Percentiles rank a stretch among this genome's conserved stretches.
Evolutionary conservation across 2,888 invertebrate species (phyloP).

Genomic region (Unio delphinus): DNA sequence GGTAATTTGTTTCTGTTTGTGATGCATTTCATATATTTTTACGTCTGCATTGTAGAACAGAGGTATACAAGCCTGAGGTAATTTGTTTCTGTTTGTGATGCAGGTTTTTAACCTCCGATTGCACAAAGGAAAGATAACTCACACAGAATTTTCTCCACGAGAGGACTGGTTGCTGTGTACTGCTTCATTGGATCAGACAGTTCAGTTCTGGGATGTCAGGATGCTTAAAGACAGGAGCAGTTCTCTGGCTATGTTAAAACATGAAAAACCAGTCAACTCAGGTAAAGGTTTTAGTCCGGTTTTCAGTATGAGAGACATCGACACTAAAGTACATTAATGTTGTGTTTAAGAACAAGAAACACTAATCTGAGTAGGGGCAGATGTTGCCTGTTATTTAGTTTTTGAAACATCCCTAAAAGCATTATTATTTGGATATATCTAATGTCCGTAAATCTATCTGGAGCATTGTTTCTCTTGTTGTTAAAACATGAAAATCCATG

Average conservation of each 20-base stretch:
- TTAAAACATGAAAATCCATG: too few relatives aligned
- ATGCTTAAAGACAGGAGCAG: slow-evolving; percentile 51
- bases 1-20: slow-evolving; percentile 2
- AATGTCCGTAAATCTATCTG: too few relatives aligned
- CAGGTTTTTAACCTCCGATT: slow-evolving; percentile 50
- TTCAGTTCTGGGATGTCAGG: slow-evolving; percentile 64
- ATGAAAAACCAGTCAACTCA: slow-evolving; percentile 58
- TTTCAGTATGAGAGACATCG: neutral
- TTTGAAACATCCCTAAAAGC: too few relatives aligned
- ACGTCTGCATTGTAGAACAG: too few relatives aligned
- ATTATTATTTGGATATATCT: too few relatives aligned
- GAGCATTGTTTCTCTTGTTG: too few relatives aligned
- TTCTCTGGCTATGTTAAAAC: slow-evolving; percentile 42
- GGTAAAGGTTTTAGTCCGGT: slow-evolving; percentile 35
- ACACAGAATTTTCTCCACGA: slow-evolving; percentile 60
- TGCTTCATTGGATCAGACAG: slow-evolving; percentile 58
- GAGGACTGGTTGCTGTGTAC: slow-evolving; percentile 61
- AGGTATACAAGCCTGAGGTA: neutral
- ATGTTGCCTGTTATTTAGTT: too few relatives aligned
- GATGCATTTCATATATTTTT: too few relatives aligned
- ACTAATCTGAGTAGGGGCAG: too few relatives aligned
- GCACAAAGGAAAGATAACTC: slow-evolving; percentile 61
- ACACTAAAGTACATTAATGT: too few relatives aligned
- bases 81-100: slow-evolving; percentile 4
- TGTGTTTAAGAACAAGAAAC: too few relatives aligned